Evolutionary conservation across 1,140 invertebrate species (phyloP), one percentile per base, ranked within the genome.

Genomic region (Pseudoatta argentina): DNA sequence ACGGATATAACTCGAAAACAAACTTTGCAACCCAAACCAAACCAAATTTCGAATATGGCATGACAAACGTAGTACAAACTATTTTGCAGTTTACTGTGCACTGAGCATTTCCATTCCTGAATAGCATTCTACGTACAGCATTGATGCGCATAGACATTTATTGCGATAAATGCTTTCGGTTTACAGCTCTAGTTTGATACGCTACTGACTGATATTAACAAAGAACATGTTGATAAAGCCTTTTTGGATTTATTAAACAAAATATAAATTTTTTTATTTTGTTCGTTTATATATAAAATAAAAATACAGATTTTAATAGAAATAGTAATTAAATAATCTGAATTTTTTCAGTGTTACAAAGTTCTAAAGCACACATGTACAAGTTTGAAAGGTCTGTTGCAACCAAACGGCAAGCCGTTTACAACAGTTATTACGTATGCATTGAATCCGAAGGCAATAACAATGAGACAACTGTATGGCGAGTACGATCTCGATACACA

Each of bases 401-500:
- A 97, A 6, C 97, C 97, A 1, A 96, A 96, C 76, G 97, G 97
- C 5, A 96, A 96, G 44, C 95, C 96, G 0, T 97, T 97, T 93
- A 94, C 96, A 12, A 91, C 95, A 0, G 96, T 97, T 0, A 94
- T 96, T 86, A 96, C 96, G 0, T 96, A 95, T 87, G 95, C 96
- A 1, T 95, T 98, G 14, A 98, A 98, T 93, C 98, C 98, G 0
- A 98, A 98, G 93, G 97, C 97, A 1, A 97, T 98, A 59, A 98
- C 97, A 2, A 97, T 98, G 96, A 97, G 97, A 1, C 97, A 98
- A 93, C 94, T 98, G 0, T 98, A 98, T 92, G 97, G 97, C 30
- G 97, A 98, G 93, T 98, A 97, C 93, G 97, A 98, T 94, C 92
- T 97, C n/a, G 96, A 97, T 24, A 98, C 97, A 1, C 97, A 98